Percentiles rank a stretch among this genome's conserved stretches.
Conservation (phyloP, 1,140 invertebrate genomes). For the Drusus annulatus region DNA sequence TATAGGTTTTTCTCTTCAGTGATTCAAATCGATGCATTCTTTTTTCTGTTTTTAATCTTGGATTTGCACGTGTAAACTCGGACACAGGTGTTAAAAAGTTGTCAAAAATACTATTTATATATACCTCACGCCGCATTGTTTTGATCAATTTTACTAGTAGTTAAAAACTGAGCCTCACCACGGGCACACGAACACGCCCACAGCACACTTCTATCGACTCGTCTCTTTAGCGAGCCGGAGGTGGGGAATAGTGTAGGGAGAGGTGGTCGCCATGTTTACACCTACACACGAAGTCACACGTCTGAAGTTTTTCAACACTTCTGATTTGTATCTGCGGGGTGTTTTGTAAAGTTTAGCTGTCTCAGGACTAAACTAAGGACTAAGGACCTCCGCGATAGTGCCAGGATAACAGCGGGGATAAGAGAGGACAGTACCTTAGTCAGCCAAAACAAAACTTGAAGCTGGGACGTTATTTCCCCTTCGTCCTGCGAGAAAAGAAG, state of each 20-base stretch:
- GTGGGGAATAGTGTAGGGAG: too few relatives aligned
- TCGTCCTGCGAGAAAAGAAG: not conserved
- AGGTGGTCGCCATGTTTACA: not conserved
- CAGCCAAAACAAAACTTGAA: constrained; percentile 11
- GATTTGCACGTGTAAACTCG: too few relatives aligned
- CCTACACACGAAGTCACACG: constrained; percentile 17
- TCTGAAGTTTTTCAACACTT: constrained; percentile 10
- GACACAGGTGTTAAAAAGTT: too few relatives aligned
- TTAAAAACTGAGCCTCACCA: too few relatives aligned
- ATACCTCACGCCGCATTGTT: too few relatives aligned
- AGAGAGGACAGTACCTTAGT: not conserved
- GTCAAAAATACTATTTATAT: too few relatives aligned
- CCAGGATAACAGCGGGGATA: not conserved
- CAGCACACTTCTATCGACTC: too few relatives aligned
- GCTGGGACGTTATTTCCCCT: not conserved
- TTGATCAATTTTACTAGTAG: too few relatives aligned
- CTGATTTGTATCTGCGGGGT: constrained; percentile 18
- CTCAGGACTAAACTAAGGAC: not conserved
- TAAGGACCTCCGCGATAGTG: not conserved
- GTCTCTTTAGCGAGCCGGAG: not conserved
- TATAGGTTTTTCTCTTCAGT: too few relatives aligned
- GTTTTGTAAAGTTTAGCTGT: constrained; percentile 15
- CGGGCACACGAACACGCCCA: too few relatives aligned
- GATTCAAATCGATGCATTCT: too few relatives aligned
- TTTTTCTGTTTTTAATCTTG: too few relatives aligned